These are phyloP conservation scores for Idaea straminata DNA, from an alignment of 2,888 invertebrate genomes.

Conservation along the genomic window DNA sequence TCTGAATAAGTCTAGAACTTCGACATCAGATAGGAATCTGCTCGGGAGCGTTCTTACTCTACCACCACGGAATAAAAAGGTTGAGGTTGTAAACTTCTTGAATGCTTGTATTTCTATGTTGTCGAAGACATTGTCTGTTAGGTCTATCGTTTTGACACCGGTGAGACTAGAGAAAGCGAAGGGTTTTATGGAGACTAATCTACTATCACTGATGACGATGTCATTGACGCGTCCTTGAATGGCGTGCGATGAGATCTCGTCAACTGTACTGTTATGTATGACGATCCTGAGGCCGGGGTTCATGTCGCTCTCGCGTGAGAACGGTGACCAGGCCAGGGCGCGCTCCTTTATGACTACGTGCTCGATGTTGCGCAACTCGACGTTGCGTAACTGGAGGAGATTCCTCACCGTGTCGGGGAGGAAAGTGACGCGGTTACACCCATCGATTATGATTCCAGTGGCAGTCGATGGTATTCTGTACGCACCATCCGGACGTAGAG, in stretches of 20 bases:
- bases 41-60: slow-evolving; percentile 83
- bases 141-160: slow-evolving; percentile 82
- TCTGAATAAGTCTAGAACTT: slow-evolving; percentile 83
- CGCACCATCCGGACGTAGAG: slow-evolving; percentile 79
- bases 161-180: slow-evolving; percentile 88
- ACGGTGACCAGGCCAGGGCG: slow-evolving; percentile 81
- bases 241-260: slow-evolving; percentile 80
- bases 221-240: slow-evolving; percentile 87
- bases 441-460: slow-evolving; percentile 82
- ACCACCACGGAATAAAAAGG: slow-evolving; percentile 83
- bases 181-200: slow-evolving; percentile 82
- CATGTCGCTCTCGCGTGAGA: slow-evolving; percentile 82
- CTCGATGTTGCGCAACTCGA: slow-evolving; percentile 82
- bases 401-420: slow-evolving; percentile 79
- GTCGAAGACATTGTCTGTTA: slow-evolving; percentile 81
- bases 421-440: slow-evolving; percentile 83
- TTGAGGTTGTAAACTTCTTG: slow-evolving; percentile 87
- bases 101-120: slow-evolving; percentile 86
- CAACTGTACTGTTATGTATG: slow-evolving; percentile 73
- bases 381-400: slow-evolving; percentile 81
- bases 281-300: slow-evolving; percentile 79
- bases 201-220: slow-evolving; percentile 82
- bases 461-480: slow-evolving; percentile 73
- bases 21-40: slow-evolving; percentile 86
- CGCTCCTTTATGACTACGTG: slow-evolving; percentile 82